Base-by-base conservation (phyloP, 2,113 vertebrate genomes). In the Microcebus griseorufus region DNA sequence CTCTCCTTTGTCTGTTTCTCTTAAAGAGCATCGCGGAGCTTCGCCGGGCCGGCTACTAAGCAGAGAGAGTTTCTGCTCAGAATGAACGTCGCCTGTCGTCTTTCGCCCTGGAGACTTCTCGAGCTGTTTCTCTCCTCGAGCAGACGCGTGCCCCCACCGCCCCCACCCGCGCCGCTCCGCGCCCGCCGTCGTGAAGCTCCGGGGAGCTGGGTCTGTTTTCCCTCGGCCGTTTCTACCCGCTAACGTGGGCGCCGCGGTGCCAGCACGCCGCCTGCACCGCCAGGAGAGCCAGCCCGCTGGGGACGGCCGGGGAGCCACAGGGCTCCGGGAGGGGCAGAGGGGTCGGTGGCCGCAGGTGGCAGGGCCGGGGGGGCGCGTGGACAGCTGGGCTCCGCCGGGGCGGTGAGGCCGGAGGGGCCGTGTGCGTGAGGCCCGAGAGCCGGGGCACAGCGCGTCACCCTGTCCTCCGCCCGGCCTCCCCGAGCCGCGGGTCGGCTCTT, bases 41-140 rank as follows among this genome's bases (percentile, higher is more conserved):
- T 14, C 76, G n/a, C 39, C 39, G 60, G 39, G 14, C 78, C 90
- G 7, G 69, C 70, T 97, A 90, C 78, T 32, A 93, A 93, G 88
- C 88, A 96, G 65, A 14, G 9, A 45, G 84, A 62, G 67, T 55
- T 85, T n/a, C 9, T 48, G 79, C 90, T 88, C 84, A 72, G 93
- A 96, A 93, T 42, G 84, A 32, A 60, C 4, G 90, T 0, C 4
- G 48, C 42, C 96, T 84, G 72, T 83, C 64, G 37, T 37, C 29
- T 55, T 97, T 88, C 86, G 82, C 93, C 92, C 95, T 64, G 55
- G 88, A 91, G 51, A n/a, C 2, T 18, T 32, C 97, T 96, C 58
- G 37, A 29, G 16, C 16, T 90, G 55, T 23, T 78, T 58, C 92
- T 80, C 75, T 62, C 34, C 6, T 2, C 22, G 22, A 25, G 62